Conservation (phyloP, 2,113 vertebrate genomes). For the Neolamprologus sp. region DNA sequence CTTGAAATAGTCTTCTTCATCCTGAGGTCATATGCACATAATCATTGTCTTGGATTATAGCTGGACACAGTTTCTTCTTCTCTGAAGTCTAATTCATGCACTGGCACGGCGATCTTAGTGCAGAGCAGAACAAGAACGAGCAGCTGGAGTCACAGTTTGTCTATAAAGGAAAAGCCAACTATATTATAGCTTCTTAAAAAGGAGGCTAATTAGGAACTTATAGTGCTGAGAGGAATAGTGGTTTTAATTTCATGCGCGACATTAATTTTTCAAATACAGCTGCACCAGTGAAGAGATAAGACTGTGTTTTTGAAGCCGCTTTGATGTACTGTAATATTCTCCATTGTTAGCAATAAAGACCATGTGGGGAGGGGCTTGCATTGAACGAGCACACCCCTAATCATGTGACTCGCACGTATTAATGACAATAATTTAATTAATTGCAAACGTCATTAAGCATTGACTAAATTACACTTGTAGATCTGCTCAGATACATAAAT, state of each 20-base stretch:
- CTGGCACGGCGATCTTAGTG: background rate
- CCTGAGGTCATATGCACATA: background rate
- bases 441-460: background rate
- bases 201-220: background rate
- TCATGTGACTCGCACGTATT: background rate
- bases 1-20: background rate
- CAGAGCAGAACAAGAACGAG: background rate
- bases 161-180: background rate
- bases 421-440: background rate
- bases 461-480: background rate
- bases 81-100: background rate
- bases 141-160: background rate
- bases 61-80: background rate
- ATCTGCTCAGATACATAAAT: background rate
- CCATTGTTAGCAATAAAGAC: background rate
- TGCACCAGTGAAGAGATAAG: background rate
- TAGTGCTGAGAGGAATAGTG: background rate
- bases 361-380: background rate
- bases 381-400: background rate
- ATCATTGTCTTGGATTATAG: background rate
- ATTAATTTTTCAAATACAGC: background rate
- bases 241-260: background rate
- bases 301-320: background rate
- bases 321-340: background rate
- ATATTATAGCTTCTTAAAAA: background rate